A percentile compares a stretch with the other conserved stretches of the same genome.
Evolutionary conservation across 2,797 vertebrate genomes (phyloP).

Genomic region (Gallinago nigripennis): DNA sequence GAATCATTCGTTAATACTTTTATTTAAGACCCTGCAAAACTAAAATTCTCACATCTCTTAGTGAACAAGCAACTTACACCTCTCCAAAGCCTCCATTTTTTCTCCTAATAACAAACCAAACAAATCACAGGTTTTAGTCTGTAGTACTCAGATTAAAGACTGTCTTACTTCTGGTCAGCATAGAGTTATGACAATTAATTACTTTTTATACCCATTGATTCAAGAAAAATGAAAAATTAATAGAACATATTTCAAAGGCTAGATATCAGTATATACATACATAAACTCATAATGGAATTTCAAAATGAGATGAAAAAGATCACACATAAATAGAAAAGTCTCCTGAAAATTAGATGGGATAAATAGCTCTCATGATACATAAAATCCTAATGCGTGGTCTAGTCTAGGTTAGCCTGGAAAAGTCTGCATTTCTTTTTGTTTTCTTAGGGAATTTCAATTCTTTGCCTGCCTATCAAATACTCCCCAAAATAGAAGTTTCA

Average conservation of each 20-base stretch:
- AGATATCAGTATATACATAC: not conserved
- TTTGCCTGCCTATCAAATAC: not conserved
- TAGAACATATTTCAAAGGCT: not conserved
- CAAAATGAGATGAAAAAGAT: not conserved
- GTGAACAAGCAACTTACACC: not conserved
- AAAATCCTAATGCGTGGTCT: not conserved
- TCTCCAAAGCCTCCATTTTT: not conserved
- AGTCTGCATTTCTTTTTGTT: not conserved
- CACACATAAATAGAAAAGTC: not conserved
- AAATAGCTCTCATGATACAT: not conserved
- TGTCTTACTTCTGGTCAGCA: not conserved
- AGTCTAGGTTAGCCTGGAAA: not conserved
- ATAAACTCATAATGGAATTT: not conserved
- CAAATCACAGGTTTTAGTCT: rapidly evolving
- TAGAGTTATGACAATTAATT: not conserved
- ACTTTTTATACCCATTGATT: not conserved
- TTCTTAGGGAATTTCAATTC: not conserved
- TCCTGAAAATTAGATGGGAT: not conserved
- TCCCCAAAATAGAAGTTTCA: not conserved
- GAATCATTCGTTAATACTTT: not conserved
- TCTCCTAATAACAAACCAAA: not conserved
- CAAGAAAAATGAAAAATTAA: not conserved
- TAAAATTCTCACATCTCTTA: not conserved
- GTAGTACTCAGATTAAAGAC: not conserved
- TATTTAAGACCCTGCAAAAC: not conserved